Base-by-base conservation (phyloP, 2,113 vertebrate species). In the Oophaga pumilio region DNA sequence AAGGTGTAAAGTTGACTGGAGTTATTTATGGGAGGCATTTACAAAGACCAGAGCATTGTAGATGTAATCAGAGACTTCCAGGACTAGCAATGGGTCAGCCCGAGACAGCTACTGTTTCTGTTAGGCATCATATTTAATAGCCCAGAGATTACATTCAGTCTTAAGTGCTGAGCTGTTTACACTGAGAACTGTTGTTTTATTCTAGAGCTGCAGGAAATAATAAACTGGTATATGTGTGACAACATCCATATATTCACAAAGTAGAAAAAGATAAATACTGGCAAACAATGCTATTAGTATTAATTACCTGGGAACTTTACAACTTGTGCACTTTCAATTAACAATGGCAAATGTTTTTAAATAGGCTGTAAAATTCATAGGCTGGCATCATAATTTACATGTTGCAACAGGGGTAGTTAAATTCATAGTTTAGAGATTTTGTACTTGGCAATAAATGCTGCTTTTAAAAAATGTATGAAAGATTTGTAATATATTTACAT, bases 61-160 rank as follows among this genome's bases (percentile, higher is more conserved):
- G 33, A 77, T 57, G 87, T 88, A 88, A 88, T 88, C 87, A 69
- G 73, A 88, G 59, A 88, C 81, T 88, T 88, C 81, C 87, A 76
- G 24, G 71, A 84, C 57, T 66, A 69, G 33, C 60, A 76, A 49
- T 84, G 87, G 87, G 87, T 88, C 87, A 88, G 57, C 79, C 57
- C 14, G 71, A 50, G 80, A 84, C 87, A 88, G 87, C 87, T 88
- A 88, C 87, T 88, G 87, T 88, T 88, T 87, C 87, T 88, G 87
- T 76, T 77, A 88, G 43, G 11, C 81, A 88, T 88, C 87, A 88
- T 83, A 84, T 88, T 87, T 88, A 88, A 88, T 88, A 77, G 81
- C 71, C 49, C 1, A 52, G 81, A 64, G 87, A 84, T 81, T 87
- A 76, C 78, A 52, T 82, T 84, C 12, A 53, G 59, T 56, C 57